phyloP scores from a whole-genome alignment of 2,888 invertebrate species.

The Lucinisca nassula region DNA sequence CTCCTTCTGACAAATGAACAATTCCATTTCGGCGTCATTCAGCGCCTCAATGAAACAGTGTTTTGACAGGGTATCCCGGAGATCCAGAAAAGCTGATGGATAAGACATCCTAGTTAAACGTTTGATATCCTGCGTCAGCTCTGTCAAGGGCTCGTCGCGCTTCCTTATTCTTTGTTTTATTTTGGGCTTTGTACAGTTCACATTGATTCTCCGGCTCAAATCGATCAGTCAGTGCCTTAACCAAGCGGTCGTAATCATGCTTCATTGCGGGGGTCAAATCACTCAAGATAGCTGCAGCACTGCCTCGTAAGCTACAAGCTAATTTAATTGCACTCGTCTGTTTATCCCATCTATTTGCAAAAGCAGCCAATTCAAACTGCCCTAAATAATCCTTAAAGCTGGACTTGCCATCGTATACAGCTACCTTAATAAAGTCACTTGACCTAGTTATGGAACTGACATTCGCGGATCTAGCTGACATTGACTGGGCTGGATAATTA shows the following conservation, averaged over 20 bases:
- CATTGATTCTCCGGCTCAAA: slow-evolving; percentile 23
- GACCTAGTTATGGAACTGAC: background rate
- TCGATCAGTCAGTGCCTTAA: background rate
- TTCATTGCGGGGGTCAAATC: background rate
- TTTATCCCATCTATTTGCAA: slow-evolving; percentile 30
- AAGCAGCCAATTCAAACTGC: slow-evolving; percentile 16
- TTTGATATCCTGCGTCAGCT: background rate
- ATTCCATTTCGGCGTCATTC: background rate
- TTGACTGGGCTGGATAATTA: background rate
- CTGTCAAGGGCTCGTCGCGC: background rate
- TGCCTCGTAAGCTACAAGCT: slow-evolving; percentile 19
- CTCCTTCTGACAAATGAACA: background rate
- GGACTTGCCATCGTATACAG: background rate
- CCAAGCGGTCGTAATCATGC: background rate
- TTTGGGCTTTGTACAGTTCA: slow-evolving; percentile 28
- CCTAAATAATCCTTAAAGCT: slow-evolving; percentile 4
- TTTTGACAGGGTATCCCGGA: background rate
- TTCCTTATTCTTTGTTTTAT: slow-evolving; percentile 27
- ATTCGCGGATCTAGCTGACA: background rate
- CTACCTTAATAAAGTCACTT: background rate
- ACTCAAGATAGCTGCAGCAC: slow-evolving; percentile 7
- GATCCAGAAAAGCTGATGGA: background rate
- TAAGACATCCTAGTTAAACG: background rate
- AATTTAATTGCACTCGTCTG: slow-evolving; percentile 16
- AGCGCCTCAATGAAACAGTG: slow-evolving; percentile 5